Evolutionary conservation across 1,140 invertebrate genomes (phyloP).

Genomic region (Pogonomyrmex barbatus): DNA sequence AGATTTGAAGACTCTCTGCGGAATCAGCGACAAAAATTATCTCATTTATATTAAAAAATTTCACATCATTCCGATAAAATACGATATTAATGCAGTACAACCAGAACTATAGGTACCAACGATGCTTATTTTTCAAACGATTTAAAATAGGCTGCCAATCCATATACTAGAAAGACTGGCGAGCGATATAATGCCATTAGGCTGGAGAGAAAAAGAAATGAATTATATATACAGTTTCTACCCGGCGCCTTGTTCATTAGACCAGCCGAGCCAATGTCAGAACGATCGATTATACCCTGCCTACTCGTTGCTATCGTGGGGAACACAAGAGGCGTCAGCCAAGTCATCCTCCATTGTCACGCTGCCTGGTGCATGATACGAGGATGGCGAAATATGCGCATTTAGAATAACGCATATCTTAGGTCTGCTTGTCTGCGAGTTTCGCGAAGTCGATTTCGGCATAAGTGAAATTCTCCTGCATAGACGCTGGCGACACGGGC

Average conservation of each 20-base stretch:
- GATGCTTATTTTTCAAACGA: slow-evolving; percentile 41
- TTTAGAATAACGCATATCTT: slow-evolving; percentile 45
- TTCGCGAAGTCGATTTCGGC: slow-evolving; percentile 91
- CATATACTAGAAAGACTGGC: slow-evolving; percentile 45
- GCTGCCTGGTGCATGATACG: slow-evolving; percentile 1
- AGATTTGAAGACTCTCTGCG: slow-evolving; percentile 25
- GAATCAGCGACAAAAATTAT: slow-evolving; percentile 34
- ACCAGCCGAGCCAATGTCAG: slow-evolving; percentile 66
- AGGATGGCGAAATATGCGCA: neutral
- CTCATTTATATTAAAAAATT: slow-evolving; percentile 34
- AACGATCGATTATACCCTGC: slow-evolving; percentile 64
- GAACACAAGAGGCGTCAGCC: slow-evolving; percentile 54
- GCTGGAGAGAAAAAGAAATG: slow-evolving; percentile 49
- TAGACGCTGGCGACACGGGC: slow-evolving; percentile 82
- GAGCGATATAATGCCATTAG: slow-evolving; percentile 27
- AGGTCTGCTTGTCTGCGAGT: slow-evolving; percentile 83
- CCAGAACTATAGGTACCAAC: slow-evolving; percentile 64
- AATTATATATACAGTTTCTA: slow-evolving; percentile 64
- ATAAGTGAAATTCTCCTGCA: slow-evolving; percentile 87
- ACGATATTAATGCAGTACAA: slow-evolving; percentile 58
- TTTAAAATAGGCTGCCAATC: slow-evolving; percentile 47
- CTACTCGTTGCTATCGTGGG: slow-evolving; percentile 39
- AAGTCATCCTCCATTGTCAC: slow-evolving; percentile 6
- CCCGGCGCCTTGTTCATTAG: slow-evolving; percentile 29
- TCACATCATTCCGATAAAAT: slow-evolving; percentile 53